Conservation (phyloP, 2,888 invertebrate species). For the Pycnomerus fuliginosus region DNA sequence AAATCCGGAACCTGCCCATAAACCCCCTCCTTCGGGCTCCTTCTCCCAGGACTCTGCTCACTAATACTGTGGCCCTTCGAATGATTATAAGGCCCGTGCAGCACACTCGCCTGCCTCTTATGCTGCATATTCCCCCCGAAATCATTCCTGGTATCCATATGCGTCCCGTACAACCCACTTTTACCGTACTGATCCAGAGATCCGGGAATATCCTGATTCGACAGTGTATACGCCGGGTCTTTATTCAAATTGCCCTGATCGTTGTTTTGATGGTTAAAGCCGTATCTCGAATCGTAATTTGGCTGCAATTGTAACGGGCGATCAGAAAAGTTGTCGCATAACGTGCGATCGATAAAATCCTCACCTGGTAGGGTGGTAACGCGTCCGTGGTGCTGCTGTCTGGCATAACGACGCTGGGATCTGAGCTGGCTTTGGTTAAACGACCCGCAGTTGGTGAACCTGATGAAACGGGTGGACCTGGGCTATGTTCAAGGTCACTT, state of each 20-base stretch:
- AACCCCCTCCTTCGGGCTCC: slow-evolving; percentile 42
- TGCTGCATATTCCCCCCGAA: slow-evolving; percentile 43
- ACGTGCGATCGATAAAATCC: too few species aligned
- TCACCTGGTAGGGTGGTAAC: slow-evolving; percentile 86
- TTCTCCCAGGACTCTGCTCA: slow-evolving; percentile 41
- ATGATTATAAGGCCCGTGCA: slow-evolving; percentile 45
- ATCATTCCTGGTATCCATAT: slow-evolving; percentile 31
- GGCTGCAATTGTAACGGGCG: too few species aligned
- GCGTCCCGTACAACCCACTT: slow-evolving; percentile 28
- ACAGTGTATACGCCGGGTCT: slow-evolving; percentile 44
- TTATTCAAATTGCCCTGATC: slow-evolving; percentile 34
- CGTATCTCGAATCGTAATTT: slow-evolving; percentile 50
- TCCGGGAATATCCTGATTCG: slow-evolving; percentile 44
- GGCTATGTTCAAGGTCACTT: slow-evolving; percentile 89
- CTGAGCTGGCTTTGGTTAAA: slow-evolving; percentile 81
- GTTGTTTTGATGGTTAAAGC: slow-evolving; percentile 40
- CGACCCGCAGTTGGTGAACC: slow-evolving; percentile 53
- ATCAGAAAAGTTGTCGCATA: too few species aligned
- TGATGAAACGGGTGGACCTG: slow-evolving; percentile 62
- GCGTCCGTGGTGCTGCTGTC: slow-evolving; percentile 74
- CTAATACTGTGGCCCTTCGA: slow-evolving; percentile 44
- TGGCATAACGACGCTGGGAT: slow-evolving; percentile 92
- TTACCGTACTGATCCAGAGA: slow-evolving; percentile 39
- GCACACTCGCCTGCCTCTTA: slow-evolving; percentile 48
- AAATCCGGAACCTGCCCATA: slow-evolving; percentile 67